These are phyloP conservation scores for Chlorospingus semifuscus DNA, from an alignment of 2,797 vertebrate genomes.

Conservation along the genomic window DNA sequence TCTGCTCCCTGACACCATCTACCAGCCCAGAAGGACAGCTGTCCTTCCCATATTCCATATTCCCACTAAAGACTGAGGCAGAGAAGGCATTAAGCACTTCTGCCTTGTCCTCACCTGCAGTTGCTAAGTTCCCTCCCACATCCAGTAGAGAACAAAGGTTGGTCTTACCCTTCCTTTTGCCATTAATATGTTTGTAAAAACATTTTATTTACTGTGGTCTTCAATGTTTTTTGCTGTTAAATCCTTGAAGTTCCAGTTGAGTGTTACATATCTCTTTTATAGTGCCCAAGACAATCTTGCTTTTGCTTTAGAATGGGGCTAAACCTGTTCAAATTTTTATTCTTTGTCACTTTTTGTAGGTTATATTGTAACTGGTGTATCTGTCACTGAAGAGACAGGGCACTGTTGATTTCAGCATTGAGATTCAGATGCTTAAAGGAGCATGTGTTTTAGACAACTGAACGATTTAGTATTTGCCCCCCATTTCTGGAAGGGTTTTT, in stretches of 20 bases:
- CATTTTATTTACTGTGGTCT: not conserved
- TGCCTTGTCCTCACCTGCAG: too few species aligned
- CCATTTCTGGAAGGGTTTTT: not conserved
- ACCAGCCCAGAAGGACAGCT: not conserved
- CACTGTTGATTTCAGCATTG: not conserved
- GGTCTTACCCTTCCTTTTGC: not conserved
- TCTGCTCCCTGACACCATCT: not conserved
- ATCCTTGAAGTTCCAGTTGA: not conserved
- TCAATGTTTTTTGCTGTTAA: conserved; percentile 26
- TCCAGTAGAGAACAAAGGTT: not conserved
- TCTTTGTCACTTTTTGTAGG: not conserved
- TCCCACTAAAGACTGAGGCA: not conserved
- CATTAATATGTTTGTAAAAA: not conserved
- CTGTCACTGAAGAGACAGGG: not conserved
- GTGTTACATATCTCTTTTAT: not conserved
- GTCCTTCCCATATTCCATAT: not conserved
- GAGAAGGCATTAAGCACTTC: not conserved
- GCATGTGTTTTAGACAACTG: not conserved
- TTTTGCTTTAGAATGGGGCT: not conserved
- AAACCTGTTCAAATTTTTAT: not conserved
- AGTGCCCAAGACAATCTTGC: not conserved
- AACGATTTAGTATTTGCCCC: not conserved
- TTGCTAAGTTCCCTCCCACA: not conserved
- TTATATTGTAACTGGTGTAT: not conserved
- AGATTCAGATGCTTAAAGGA: not conserved